Conservation (phyloP, 2,797 vertebrate species). For the Bradypodion pumilum region DNA sequence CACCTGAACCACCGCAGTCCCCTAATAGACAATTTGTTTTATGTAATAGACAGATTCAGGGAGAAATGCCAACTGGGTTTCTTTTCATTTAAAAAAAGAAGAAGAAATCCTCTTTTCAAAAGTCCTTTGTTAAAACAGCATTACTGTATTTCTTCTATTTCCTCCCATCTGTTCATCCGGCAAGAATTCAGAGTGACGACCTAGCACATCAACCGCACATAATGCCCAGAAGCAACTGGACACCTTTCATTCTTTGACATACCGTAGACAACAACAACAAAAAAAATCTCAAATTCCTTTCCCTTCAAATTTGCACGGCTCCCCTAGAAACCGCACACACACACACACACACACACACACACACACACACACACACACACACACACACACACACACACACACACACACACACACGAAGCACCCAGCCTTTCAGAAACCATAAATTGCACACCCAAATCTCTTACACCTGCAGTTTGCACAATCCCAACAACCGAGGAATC, state of each 20-base stretch:
- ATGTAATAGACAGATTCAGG: background rate
- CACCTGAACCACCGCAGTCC: too few species aligned
- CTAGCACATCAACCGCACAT: background rate
- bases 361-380: background rate
- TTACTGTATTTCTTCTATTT: background rate
- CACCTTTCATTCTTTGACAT: too few species aligned
- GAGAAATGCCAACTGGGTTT: background rate
- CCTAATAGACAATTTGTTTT: background rate
- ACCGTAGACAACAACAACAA: too few species aligned
- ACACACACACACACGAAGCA: background rate
- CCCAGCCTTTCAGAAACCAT: accelerated
- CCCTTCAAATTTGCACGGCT: too few species aligned
- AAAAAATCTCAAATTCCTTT: too few species aligned
- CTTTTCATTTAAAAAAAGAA: accelerated
- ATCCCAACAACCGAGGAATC: accelerated
- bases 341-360: too few species aligned
- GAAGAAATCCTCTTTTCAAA: background rate
- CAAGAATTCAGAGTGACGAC: background rate
- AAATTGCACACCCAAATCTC: background rate
- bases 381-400: too few species aligned
- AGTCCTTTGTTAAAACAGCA: background rate
- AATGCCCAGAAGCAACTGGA: too few species aligned
- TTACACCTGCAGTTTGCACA: background rate
- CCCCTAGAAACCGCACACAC: too few species aligned
- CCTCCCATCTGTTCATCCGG: background rate